Evolutionary conservation across 2,888 invertebrate genomes (phyloP).

Genomic region (Cataglyphis livida): DNA sequence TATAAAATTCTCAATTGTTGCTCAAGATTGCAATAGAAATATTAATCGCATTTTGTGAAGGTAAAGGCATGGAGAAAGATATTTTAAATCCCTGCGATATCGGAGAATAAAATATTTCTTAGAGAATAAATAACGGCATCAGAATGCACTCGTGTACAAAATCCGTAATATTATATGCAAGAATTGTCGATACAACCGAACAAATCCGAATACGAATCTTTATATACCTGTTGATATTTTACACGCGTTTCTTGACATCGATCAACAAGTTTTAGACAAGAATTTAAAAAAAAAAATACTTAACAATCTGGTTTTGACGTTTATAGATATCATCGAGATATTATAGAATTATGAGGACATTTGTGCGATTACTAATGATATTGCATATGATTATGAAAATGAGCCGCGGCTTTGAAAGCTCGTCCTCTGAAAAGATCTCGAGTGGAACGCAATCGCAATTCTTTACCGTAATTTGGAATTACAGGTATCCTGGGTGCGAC

Average conservation of each 20-base stretch:
- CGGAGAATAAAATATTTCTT: background rate
- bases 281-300: background rate
- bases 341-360: background rate
- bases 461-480: background rate
- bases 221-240: slow-evolving; percentile 57
- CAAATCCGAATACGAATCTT: slow-evolving; percentile 9
- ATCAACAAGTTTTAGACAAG: background rate
- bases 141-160: background rate
- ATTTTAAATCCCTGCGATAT: background rate
- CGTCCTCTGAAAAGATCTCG: background rate
- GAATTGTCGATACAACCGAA: slow-evolving; percentile 25
- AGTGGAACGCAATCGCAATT: background rate
- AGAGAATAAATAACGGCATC: background rate
- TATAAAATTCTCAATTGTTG: background rate
- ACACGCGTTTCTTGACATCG: background rate
- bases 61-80: background rate
- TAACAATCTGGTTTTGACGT: background rate
- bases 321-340: background rate
- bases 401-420: background rate
- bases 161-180: background rate
- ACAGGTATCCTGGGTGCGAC: slow-evolving; percentile 91
- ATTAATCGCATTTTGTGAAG: background rate
- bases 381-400: background rate
- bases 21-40: background rate
- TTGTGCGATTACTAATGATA: background rate